Evolutionary conservation across 2,888 invertebrate genomes (phyloP).

Genomic region (Calameuta pallipes): DNA sequence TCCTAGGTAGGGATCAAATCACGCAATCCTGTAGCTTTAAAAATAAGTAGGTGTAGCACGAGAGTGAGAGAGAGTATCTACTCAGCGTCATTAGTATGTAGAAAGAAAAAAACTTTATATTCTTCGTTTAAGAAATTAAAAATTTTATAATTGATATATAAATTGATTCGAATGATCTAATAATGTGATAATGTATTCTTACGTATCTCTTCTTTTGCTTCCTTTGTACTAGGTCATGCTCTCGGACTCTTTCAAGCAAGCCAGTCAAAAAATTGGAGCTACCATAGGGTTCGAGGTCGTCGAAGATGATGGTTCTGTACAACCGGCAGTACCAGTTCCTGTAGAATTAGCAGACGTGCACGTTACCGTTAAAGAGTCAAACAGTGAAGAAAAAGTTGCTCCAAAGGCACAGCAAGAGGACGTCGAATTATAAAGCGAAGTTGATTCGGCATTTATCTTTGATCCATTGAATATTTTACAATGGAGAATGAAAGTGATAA

Average conservation of each 20-base stretch:
- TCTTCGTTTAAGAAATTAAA: neutral
- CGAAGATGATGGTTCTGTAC: constrained; percentile 72
- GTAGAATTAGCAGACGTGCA: constrained; percentile 62
- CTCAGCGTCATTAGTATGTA: no score
- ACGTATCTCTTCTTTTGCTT: neutral
- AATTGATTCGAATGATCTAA: neutral
- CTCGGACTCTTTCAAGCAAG: constrained; percentile 85
- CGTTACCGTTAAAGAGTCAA: constrained; percentile 38
- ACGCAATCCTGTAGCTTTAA: neutral
- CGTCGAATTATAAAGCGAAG: constrained; percentile 44
- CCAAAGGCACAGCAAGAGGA: constrained; percentile 56
- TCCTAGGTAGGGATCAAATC: neutral
- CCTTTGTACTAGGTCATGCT: constrained; percentile 66
- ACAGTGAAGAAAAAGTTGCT: constrained; percentile 44
- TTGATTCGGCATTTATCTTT: neutral
- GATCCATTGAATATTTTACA: neutral
- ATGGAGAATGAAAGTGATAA: neutral
- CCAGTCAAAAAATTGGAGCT: constrained; percentile 86
- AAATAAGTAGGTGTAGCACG: neutral
- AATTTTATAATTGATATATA: neutral
- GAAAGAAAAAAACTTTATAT: neutral
- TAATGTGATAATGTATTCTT: neutral
- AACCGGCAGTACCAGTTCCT: constrained; percentile 55
- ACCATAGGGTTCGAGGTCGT: constrained; percentile 83
- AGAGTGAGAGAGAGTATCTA: neutral